Percentiles rank a stretch among this genome's conserved stretches.
Conservation (phyloP, 2,888 invertebrate genomes). For the Mesoligia furuncula region DNA sequence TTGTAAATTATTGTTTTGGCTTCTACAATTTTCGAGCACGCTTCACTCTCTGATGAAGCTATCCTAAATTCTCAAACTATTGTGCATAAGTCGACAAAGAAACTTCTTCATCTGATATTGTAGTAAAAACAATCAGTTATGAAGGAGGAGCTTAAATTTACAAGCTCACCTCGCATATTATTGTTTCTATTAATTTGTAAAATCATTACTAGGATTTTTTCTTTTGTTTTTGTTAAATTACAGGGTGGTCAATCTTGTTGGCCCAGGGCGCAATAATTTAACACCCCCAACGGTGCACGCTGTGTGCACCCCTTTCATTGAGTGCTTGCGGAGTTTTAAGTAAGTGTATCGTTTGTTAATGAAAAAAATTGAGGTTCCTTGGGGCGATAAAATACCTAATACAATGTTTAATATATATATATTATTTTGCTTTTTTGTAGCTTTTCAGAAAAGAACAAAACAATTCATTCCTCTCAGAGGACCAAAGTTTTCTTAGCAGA, state of each 20-base stretch:
- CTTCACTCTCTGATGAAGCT: neutral
- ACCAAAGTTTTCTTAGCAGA: neutral
- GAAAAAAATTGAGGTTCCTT: neutral
- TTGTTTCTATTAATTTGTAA: too few species aligned
- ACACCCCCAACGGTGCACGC: too few species aligned
- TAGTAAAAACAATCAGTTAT: too few species aligned
- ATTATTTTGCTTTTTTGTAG: neutral
- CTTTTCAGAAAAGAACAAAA: neutral
- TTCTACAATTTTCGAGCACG: neutral
- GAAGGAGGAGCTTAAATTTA: too few species aligned
- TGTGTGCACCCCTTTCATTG: too few species aligned
- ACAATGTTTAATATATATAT: neutral
- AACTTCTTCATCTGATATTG: too few species aligned
- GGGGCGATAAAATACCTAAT: neutral
- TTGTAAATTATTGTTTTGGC: neutral
- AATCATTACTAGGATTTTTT: too few species aligned
- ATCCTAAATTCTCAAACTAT: neutral
- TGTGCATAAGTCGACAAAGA: too few species aligned
- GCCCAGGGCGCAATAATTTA: too few species aligned
- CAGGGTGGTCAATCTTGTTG: too few species aligned
- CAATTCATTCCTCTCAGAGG: neutral
- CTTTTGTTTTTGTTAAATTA: too few species aligned
- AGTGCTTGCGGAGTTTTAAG: neutral
- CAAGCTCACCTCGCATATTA: too few species aligned
- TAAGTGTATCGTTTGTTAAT: neutral